Evolutionary conservation across 2,888 invertebrate species (phyloP), one percentile per base, ranked within the genome.

Genomic region (Rotaria sp.): DNA sequence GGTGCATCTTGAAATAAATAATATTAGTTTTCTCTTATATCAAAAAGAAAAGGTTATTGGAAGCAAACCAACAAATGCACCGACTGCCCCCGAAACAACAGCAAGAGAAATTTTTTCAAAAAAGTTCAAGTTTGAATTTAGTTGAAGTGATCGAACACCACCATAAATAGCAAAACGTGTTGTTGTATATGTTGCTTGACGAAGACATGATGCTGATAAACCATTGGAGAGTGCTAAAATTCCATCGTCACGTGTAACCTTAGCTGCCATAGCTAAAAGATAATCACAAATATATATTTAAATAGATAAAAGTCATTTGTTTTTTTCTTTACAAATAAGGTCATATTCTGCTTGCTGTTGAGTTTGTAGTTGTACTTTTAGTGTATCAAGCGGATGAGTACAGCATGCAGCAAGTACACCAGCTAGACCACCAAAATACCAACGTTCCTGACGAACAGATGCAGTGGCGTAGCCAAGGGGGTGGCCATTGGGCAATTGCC

Each of bases 341-440:
- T 85, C 87, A 59, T 85, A 87, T 7, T 84, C 55, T 38, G 75
- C 87, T 84, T 55, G 59, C 35, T 87, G 87, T n/a, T 87, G 87
- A 1, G 98, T 98, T 93, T 99, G 98, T 90, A 98, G 93, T 90
- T 96, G 96, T 18, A 94, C 94, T 93, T 99, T 99, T 59, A 99
- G 92, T 87, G 98, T 93, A 92, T 99, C 99, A 88, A 99, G 92
- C 7, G 99, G 98, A 93, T 99, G 99, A 18, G 99, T 99, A 89
- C 95, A 94, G 91, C 95, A 95, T 26, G 97, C 97, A 50, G 98
- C 98, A 18, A 80, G 41, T 45, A 80, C 35, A n/a, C 80, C 80
- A 26, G 80, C 41, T 80, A 80, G n/a, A 45, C 80, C 80, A 80
- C 80, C 80, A n/a, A 80, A 80, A n/a, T 80, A 80, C 80, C 80